Evolutionary conservation across 1,140 invertebrate genomes (phyloP).

Genomic region (Stenopsyche tienmushanensis): DNA sequence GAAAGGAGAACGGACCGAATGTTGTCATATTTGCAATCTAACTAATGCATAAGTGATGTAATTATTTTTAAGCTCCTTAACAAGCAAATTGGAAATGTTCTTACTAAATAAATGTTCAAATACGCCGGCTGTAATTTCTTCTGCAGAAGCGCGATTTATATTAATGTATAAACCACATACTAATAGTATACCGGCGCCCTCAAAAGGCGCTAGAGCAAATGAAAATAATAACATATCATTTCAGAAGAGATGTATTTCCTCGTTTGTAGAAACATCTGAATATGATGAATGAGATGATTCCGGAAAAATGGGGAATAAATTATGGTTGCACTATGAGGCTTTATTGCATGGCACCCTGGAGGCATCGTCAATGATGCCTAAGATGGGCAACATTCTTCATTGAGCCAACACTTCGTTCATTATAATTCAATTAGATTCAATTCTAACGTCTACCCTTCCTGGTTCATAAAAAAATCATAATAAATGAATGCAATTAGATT

Average conservation of each 20-base stretch:
- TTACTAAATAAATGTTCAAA: no score
- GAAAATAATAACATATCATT: background rate
- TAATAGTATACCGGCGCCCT: no score
- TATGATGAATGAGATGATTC: background rate
- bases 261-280: background rate
- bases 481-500: no score
- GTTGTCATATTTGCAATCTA: no score
- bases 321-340: background rate
- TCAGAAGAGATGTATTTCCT: background rate
- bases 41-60: no score
- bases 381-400: background rate
- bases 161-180: no score
- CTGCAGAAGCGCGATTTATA: background rate
- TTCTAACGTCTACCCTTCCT: no score
- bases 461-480: no score
- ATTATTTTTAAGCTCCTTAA: no score
- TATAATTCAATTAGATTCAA: constrained; percentile 16
- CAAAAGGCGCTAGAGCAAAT: background rate
- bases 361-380: background rate
- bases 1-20: no score
- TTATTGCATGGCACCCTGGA: background rate
- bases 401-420: background rate
- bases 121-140: no score
- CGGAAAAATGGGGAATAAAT: background rate
- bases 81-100: no score